Evolutionary conservation across 2,113 vertebrate species (phyloP), one percentile per base, ranked within the genome.

Genomic region (Cyrtonyx montezumae): DNA sequence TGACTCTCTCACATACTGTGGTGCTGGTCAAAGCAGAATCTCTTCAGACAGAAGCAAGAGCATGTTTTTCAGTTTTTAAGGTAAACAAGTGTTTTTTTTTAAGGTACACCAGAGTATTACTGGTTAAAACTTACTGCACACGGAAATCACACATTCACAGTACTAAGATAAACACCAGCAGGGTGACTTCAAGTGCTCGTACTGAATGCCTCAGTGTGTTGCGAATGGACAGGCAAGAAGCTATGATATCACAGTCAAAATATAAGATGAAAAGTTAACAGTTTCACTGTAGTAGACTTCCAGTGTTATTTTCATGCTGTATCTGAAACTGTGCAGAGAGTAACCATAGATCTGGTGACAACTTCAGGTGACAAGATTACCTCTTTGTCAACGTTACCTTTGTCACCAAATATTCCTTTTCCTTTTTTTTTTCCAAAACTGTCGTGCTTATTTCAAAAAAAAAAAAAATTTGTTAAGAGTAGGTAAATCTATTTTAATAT

Each of bases 301-400:
- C 48, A 17, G 32, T 56, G 59, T 16, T 6, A 32, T 83, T 86
- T 83, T 45, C 16, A 86, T 25, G 9, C 13, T 42, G 53, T 0
- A 0, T 42, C 67, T 59, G 13, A 90, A 15, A 36, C 0, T 8
- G 18, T 1, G 5, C 13, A 65, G 20, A 68, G 2, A 74, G 11
- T 73, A 68, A 66, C 55, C 53, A 73, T 1, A 70, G 34, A 53
- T 42, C 55, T 83, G 21, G 23, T 51, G 49, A 46, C 46, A 48
- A 21, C 46, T 23, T 22, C 48, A 49, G 48, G 19, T 37, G 37
- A 8, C 51, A 9, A n/a, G 7, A 62, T 40, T 77, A 88, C 45
- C 53, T 76, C 22, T 22, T 70, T 81, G 43, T 15, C 56, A 75
- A 13, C 22, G 25, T 45, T 36, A 78, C 13, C 36, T 67, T 8